Percentiles rank a stretch among this genome's conserved stretches.
These are phyloP conservation scores for Mayetiola destructor DNA, from an alignment of 2,888 invertebrate genomes.

Conservation along the genomic window DNA sequence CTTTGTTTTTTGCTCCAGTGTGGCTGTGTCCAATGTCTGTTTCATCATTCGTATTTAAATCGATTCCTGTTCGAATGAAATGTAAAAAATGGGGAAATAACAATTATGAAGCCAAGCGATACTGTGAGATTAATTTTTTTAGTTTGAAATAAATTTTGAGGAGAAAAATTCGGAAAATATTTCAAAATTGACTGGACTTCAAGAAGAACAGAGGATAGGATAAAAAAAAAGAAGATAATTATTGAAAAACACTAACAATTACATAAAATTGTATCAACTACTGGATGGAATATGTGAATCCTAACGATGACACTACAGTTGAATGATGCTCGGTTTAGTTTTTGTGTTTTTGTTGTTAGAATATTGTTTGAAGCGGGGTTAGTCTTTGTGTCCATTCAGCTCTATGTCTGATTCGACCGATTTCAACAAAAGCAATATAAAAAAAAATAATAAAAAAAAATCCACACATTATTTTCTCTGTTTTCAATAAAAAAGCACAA, in stretches of 20 bases:
- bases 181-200: background rate
- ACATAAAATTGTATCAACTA: background rate
- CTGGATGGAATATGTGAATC: conserved; percentile 5
- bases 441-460: no score
- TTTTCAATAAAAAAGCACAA: no score
- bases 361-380: conserved; percentile 1
- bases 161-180: background rate
- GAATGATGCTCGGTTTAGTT: conserved; percentile 7
- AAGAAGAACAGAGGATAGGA: background rate
- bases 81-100: background rate
- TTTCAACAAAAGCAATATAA: no score
- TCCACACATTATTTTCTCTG: no score
- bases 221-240: background rate
- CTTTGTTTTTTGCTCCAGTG: background rate
- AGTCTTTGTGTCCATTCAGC: background rate
- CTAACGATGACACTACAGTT: conserved; percentile 3
- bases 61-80: background rate
- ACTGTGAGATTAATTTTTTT: background rate
- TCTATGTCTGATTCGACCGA: no score
- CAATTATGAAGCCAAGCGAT: background rate
- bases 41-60: background rate
- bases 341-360: no score
- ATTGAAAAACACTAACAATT: background rate
- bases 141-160: no score
- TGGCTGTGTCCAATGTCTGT: background rate